These are phyloP conservation scores for Pelosia muscerda DNA, from an alignment of 2,888 invertebrate species.

Conservation along the genomic window DNA sequence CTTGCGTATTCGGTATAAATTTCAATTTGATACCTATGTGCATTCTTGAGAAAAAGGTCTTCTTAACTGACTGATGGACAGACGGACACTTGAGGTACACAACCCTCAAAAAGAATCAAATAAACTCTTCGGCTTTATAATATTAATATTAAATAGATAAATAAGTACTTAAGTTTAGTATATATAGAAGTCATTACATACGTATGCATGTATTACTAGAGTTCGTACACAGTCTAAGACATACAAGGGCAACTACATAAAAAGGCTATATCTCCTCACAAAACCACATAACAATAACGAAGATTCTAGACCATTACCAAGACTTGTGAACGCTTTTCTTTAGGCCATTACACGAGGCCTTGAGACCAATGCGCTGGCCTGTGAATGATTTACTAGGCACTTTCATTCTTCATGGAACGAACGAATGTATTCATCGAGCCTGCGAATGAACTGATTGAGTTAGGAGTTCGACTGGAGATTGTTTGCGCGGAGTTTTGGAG, in stretches of 20 bases:
- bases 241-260: neutral
- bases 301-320: slow-evolving; percentile 37
- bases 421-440: slow-evolving; percentile 31
- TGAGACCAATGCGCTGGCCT: slow-evolving; percentile 52
- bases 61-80: no score
- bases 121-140: no score
- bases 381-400: slow-evolving; percentile 59
- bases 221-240: no score
- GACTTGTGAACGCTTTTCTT: slow-evolving; percentile 43
- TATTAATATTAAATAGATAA: no score
- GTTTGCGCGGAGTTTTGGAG: slow-evolving; percentile 21
- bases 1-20: no score
- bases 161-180: no score
- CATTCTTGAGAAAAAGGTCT: no score
- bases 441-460: slow-evolving; percentile 37
- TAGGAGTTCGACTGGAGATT: slow-evolving; percentile 20
- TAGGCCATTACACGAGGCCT: slow-evolving; percentile 46
- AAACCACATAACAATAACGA: slow-evolving; percentile 13
- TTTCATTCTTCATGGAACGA: slow-evolving; percentile 56
- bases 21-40: no score
- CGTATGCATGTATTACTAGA: neutral
- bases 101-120: no score
- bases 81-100: no score
- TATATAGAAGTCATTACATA: neutral
- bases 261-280: neutral